Conservation (phyloP, 2,888 invertebrate species). For the Eristalis arbustorum region DNA sequence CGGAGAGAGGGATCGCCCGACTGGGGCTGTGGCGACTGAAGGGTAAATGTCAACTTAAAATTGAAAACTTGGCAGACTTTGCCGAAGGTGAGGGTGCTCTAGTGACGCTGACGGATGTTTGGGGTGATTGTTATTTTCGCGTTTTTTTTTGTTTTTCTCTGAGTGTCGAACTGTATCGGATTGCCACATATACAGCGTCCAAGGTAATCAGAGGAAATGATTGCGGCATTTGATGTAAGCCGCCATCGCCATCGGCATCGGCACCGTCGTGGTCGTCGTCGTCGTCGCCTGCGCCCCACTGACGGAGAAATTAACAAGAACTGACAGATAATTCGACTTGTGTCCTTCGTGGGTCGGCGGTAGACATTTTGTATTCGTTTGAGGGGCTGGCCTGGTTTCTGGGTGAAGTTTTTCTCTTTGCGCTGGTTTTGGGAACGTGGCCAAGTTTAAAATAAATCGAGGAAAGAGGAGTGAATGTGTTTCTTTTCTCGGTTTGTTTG, state of each 20-base stretch:
- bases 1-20: not conserved
- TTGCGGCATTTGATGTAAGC: not conserved
- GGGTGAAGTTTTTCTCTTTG: not conserved
- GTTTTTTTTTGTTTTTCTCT: conserved; percentile 16
- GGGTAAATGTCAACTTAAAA: conserved; percentile 54
- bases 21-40: not conserved
- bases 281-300: not conserved
- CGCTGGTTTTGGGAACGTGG: not conserved
- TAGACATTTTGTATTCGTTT: not conserved
- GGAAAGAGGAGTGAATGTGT: not conserved
- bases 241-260: not conserved
- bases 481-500: not conserved
- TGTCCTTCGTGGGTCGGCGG: not conserved
- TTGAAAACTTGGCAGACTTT: conserved; percentile 51
- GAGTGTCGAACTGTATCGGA: not conserved
- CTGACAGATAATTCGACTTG: not conserved
- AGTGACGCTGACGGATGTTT: not conserved
- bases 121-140: conserved; percentile 28
- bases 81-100: conserved; percentile 43
- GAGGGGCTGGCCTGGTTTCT: not conserved
- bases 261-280: too few species aligned
- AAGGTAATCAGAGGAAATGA: conserved; percentile 24
- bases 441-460: not conserved
- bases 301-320: not conserved
- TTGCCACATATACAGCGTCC: conserved; percentile 6